Base-by-base conservation (phyloP, 2,113 vertebrate species). In the Osmerus mordax region DNA sequence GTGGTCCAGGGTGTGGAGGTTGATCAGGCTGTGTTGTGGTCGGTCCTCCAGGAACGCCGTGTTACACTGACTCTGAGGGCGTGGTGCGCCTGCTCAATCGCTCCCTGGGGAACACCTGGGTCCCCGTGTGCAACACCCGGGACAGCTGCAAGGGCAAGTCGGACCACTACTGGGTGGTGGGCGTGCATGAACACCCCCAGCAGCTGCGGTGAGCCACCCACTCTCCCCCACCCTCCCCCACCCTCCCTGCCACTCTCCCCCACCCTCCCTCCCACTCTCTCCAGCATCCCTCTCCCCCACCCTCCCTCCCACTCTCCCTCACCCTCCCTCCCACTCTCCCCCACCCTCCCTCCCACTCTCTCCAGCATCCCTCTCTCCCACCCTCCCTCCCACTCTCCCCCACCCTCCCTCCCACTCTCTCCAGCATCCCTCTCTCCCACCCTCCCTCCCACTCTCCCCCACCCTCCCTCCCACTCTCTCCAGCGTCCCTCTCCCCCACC, bases 151-250 rank as follows among this genome's bases (percentile, higher is more conserved):
- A 96, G 79, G 95, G 96, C 63, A 95, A 93, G 71, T 97, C 95
- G 0, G 96, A 99, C 77, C 94, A 98, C 82, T 98, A 94, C 13
- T 99, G 97, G 97, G 93, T 99, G 7, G 93, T 99, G 15, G 96
- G 97, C 4, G 78, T 97, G 55, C 96, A 97, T 29, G 97, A 99
- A 86, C 94, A 94, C 62, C 95, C 96, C 5, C 96, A 98, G 84
- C 97, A 99, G 83, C 92, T 99, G 85, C 94, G 97, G 97, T 98
- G 69, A 75, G 88, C 0, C 21, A 11, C 19, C 23, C 19, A 23
- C 21, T 12, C 14, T 1, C 32, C 1, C 6, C 69, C 1, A n/a
- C n/a, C n/a, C n/a, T n/a, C n/a, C n/a, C 54, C 6, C 19, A 19
- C 7, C n/a, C 32, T 11, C 47, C 55, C 12, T 32, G 1, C 29